Base-by-base conservation (phyloP, 2,797 vertebrate species). In the Phalloptychus januarius region DNA sequence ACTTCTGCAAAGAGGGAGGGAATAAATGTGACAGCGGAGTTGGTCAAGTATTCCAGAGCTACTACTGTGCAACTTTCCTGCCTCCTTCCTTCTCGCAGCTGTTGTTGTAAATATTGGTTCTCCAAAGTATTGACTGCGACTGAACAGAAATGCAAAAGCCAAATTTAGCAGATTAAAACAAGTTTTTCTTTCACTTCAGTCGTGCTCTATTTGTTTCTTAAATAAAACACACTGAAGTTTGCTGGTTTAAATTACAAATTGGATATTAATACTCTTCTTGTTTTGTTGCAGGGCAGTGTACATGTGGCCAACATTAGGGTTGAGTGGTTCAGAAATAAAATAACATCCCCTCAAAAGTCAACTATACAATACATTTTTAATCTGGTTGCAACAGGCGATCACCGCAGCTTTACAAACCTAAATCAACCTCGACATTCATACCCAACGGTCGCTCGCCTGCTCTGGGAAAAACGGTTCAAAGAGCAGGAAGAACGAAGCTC, bases 361-460 rank as follows among this genome's bases (percentile, higher is more conserved):
- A 42, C 65, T 61, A 72, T 42, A 44, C 77, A 84, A 46, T 23
- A 44, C 40, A 78, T 78, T 73, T 71, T 40, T 71, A 58, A 79
- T 69, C 71, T 75, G 56, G 63, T 76, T 83, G 52, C 79, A 79
- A 75, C 74, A 50, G 52, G 76, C 75, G 81, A 77, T 61, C 83
- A 83, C 25, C 58, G 85, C 75, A 79, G 78, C 79, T 87, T 77
- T 65, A 52, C 80, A 84, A 89, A 81, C 48, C 77, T 36, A 80
- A 83, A 79, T 69, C 70, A 63, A 63, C 31, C 58, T 63, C 13
- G 16, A 63, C 58, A 33, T 71, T 82, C 40, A 52, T 13, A 20
- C 36, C 63, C 11, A 63, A 36, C 1, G 7, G 33, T 36, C 1
- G 61, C 31, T 63, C 18, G 20, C 61, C 61, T 65, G 65, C 18